Conservation (phyloP, 2,113 vertebrate genomes). For the Pterophyllum scalare region DNA sequence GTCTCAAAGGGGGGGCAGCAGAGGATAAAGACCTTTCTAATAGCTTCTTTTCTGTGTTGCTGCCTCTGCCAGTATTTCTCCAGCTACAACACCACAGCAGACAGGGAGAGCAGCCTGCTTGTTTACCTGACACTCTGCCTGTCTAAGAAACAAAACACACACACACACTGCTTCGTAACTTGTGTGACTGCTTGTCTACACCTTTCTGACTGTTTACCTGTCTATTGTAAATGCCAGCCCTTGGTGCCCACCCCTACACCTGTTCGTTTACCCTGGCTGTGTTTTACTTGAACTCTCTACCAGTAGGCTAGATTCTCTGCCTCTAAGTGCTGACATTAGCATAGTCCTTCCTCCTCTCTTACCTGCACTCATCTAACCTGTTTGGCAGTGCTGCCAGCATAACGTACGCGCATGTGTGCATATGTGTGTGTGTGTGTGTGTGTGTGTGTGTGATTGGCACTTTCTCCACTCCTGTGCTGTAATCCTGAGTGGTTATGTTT, state of each 20-base stretch:
- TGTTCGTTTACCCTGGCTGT: constrained; percentile 20
- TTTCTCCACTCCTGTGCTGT: background rate
- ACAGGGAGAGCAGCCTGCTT: constrained; percentile 47
- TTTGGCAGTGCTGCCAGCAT: constrained; percentile 77
- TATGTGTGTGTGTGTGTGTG: constrained; percentile 26
- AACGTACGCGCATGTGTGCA: background rate
- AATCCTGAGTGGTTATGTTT: constrained; percentile 27
- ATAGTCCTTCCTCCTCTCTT: constrained; percentile 71
- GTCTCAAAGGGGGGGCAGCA: constrained; percentile 31
- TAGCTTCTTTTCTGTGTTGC: constrained; percentile 75
- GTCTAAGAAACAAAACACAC: background rate
- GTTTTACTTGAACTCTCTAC: constrained; percentile 19
- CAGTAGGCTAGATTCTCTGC: constrained; percentile 16
- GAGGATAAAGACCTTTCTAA: constrained; percentile 59
- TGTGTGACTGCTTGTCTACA: constrained; percentile 21
- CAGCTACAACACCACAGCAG: constrained; percentile 77
- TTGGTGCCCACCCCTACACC: constrained; percentile 35
- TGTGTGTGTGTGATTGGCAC: constrained; percentile 20
- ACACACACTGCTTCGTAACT: constrained; percentile 20
- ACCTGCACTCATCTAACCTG: constrained; percentile 92
- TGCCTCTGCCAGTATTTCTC: constrained; percentile 64
- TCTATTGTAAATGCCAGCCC: constrained; percentile 18
- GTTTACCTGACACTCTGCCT: constrained; percentile 50
- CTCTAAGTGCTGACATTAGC: constrained; percentile 59
- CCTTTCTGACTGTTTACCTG: constrained; percentile 15